Evolutionary conservation across 2,888 invertebrate genomes (phyloP), one percentile per base, ranked within the genome.

Genomic region (Coelopa pilipes): DNA sequence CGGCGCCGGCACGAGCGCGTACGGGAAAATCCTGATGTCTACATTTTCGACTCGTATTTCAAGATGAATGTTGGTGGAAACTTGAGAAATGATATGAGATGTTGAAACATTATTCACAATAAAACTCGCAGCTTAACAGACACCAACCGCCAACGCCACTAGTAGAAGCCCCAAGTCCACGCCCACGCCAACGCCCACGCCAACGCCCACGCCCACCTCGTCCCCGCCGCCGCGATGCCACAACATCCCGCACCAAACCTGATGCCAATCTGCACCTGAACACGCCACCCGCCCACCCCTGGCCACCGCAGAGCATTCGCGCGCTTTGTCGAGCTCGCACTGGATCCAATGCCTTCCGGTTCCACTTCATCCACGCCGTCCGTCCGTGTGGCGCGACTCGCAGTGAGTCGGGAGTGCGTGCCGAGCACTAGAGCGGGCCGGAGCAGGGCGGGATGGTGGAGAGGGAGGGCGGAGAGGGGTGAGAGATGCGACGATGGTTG

Each of bases 81-180:
- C 49, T 66, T 73, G 73, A 73, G 67, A 68, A 73, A 73, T 68
- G 57, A 68, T 73, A 59, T 62, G 47, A 34, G 34, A 68, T 62
- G 53, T 71, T 63, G 45, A 63, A 63, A 34, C 62, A 70, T 60
- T 70, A 59, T 62, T 62, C 60, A 70, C 49, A 49, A 62, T 60
- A 70, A 70, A 50, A 60, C 49, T 69, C 11, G 13, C 69, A 13
- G 13, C 24, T 60, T 60, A n/a, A 66, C 34, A 34, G 34, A 34
- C 34, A 34, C 34, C 4, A 34, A 34, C 34, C 34, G 34, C 34
- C 34, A 34, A 2, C 4, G 7, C 34, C 34, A 34, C 34, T 34
- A 34, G 34, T 34, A 34, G 34, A 34, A 34, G 7, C 34, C 7
- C 34, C 34, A 34, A 2, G 34, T 34, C 7, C 34, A 34, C 34